phyloP scores from a whole-genome alignment of 2,888 invertebrate genomes.

The Agrochola circellaris region DNA sequence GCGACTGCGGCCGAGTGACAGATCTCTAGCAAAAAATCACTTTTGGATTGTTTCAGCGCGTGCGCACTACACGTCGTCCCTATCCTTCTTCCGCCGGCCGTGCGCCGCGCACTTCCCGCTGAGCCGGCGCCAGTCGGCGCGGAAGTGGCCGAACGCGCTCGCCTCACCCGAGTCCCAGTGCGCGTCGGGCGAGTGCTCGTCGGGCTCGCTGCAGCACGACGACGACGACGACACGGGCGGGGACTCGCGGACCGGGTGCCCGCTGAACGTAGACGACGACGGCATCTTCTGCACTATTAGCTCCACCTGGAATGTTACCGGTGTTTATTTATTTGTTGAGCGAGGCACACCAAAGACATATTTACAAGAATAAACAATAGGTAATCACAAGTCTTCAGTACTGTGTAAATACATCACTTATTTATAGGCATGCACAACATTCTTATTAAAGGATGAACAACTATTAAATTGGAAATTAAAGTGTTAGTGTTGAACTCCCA shows the following conservation, averaged over 20 bases:
- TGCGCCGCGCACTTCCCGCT: too few species aligned
- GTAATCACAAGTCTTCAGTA: too few species aligned
- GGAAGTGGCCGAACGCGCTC: not conserved
- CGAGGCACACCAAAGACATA: too few species aligned
- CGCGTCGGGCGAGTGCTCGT: constrained; percentile 87
- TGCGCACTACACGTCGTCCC: constrained; percentile 6
- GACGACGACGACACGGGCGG: constrained; percentile 72
- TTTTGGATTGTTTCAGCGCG: too few species aligned
- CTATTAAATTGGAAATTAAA: too few species aligned
- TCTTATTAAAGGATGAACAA: too few species aligned
- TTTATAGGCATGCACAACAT: too few species aligned
- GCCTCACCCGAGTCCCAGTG: constrained; percentile 95
- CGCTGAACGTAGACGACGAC: constrained; percentile 81
- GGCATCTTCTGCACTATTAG: constrained; percentile 91
- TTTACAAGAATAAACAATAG: too few species aligned
- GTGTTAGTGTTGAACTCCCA: not conserved
- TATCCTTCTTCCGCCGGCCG: constrained; percentile 14
- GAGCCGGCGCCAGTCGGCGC: too few species aligned
- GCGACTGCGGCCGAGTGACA: constrained; percentile 2
- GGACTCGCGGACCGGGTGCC: constrained; percentile 66
- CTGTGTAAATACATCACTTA: too few species aligned
- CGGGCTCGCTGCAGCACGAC: constrained; percentile 81
- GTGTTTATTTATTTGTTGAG: too few species aligned
- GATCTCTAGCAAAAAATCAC: constrained; percentile 8
- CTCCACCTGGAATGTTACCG: constrained; percentile 89